Percentiles rank a stretch among this genome's conserved stretches.
Conservation (phyloP, 2,888 invertebrate genomes). For the Leptopterna dolabrata region DNA sequence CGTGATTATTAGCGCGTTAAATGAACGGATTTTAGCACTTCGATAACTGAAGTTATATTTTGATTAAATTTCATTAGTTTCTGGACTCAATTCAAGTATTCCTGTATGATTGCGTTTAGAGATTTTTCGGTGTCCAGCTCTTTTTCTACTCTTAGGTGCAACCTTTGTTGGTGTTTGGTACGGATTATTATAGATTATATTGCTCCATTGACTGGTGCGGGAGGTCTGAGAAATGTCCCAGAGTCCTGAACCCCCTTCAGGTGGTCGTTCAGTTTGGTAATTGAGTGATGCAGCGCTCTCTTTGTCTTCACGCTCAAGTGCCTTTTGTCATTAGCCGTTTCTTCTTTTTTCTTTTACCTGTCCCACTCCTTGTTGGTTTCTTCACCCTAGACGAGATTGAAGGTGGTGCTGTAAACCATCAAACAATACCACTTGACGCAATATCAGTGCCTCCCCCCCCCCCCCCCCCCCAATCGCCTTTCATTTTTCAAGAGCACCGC, state of each 20-base stretch:
- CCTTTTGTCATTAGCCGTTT: constrained; percentile 1
- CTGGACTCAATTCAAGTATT: too few relatives aligned
- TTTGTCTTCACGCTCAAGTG: constrained; percentile 24
- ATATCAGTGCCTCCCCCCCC: background rate
- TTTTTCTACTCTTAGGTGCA: background rate
- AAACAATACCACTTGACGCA: background rate
- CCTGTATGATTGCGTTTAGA: too few relatives aligned
- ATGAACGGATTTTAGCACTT: too few relatives aligned
- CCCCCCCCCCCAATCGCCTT: background rate
- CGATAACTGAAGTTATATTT: too few relatives aligned
- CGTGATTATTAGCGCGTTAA: too few relatives aligned
- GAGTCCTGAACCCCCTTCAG: background rate
- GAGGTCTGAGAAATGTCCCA: background rate
- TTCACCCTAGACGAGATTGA: background rate
- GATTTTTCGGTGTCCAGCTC: too few relatives aligned
- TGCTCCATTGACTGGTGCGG: background rate
- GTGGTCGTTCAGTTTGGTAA: background rate
- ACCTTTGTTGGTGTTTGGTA: background rate
- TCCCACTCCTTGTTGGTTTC: background rate
- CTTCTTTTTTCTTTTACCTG: background rate
- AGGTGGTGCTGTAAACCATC: background rate
- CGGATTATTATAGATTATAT: background rate
- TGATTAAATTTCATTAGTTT: too few relatives aligned
- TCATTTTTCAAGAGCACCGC: too few relatives aligned
- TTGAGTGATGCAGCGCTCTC: constrained; percentile 34